Percentiles rank a stretch among this genome's conserved stretches.
phyloP scores from a whole-genome alignment of 1,140 invertebrate species.

The Drosophila tristis region DNA sequence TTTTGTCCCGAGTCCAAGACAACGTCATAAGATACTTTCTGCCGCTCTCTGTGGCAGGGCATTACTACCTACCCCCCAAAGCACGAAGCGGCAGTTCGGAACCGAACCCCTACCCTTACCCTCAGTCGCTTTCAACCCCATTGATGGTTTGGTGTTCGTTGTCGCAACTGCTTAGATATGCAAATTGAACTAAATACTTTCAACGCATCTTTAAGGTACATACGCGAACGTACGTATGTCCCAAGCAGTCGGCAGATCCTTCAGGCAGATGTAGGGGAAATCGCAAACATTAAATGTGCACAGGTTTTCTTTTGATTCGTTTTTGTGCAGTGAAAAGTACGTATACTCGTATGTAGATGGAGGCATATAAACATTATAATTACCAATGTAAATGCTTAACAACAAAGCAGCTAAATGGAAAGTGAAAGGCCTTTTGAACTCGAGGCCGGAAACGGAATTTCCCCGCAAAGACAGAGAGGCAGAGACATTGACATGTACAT shows the following conservation, averaged over 20 bases:
- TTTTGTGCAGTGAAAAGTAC: too few species aligned
- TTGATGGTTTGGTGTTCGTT: slow-evolving; percentile 35
- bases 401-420: slow-evolving; percentile 40
- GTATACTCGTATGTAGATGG: too few species aligned
- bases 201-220: slow-evolving; percentile 69
- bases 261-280: slow-evolving; percentile 16
- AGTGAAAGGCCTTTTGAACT: slow-evolving; percentile 56
- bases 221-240: slow-evolving; percentile 15
- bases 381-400: slow-evolving; percentile 54
- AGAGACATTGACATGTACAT: slow-evolving; percentile 29
- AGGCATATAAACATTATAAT: slow-evolving; percentile 47
- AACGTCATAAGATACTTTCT: slow-evolving; percentile 79
- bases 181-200: slow-evolving; percentile 79
- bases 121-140: slow-evolving; percentile 37
- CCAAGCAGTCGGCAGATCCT: not conserved
- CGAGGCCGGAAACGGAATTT: slow-evolving; percentile 49
- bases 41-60: slow-evolving; percentile 20
- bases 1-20: slow-evolving; percentile 39
- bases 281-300: slow-evolving; percentile 25
- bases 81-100: too few species aligned
- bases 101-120: slow-evolving; percentile 5
- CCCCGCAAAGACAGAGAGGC: slow-evolving; percentile 1
- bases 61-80: slow-evolving; percentile 24
- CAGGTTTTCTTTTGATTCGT: slow-evolving; percentile 20
- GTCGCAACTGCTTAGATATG: slow-evolving; percentile 80